Conservation (phyloP, 2,888 invertebrate species). For the Neoitamus cyanurus region DNA sequence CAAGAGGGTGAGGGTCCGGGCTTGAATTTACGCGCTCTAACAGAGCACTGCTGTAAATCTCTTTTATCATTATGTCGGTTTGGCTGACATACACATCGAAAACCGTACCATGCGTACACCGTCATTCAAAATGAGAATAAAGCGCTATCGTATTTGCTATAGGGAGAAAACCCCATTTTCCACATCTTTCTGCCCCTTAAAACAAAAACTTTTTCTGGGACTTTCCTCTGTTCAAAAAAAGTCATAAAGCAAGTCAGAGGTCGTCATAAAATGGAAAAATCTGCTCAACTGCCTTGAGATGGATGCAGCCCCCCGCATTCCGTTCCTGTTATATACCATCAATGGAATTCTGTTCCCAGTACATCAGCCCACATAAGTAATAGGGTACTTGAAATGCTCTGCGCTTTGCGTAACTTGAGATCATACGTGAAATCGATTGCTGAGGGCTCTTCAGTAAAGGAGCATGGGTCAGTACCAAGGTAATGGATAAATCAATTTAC, state of each 20-base stretch:
- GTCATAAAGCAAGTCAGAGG: constrained; percentile 40
- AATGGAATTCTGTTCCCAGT: background rate
- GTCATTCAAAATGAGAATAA: constrained; percentile 39
- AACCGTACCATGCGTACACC: background rate
- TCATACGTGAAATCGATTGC: constrained; percentile 46
- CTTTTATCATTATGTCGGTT: background rate
- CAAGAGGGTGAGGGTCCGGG: no score
- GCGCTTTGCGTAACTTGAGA: constrained; percentile 50
- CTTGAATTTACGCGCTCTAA: no score
- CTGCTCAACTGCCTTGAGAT: background rate
- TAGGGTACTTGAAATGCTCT: background rate
- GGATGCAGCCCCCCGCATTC: background rate
- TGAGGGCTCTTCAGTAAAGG: background rate
- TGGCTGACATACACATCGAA: background rate
- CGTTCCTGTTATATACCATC: background rate
- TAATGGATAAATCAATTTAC: constrained; percentile 53
- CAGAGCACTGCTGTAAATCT: no score
- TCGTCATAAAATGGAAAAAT: constrained; percentile 22
- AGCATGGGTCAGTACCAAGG: constrained; percentile 38
- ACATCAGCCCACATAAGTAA: background rate
- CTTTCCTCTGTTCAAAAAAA: constrained; percentile 22
- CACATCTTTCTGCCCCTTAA: constrained; percentile 9
- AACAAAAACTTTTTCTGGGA: constrained; percentile 40
- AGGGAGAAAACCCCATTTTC: constrained; percentile 45
- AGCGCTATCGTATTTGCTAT: constrained; percentile 46